A percentile compares a stretch with the other conserved stretches of the same genome.
These are phyloP conservation scores for Drosophila antonietae DNA, from an alignment of 2,888 invertebrate genomes.

Conservation along the genomic window DNA sequence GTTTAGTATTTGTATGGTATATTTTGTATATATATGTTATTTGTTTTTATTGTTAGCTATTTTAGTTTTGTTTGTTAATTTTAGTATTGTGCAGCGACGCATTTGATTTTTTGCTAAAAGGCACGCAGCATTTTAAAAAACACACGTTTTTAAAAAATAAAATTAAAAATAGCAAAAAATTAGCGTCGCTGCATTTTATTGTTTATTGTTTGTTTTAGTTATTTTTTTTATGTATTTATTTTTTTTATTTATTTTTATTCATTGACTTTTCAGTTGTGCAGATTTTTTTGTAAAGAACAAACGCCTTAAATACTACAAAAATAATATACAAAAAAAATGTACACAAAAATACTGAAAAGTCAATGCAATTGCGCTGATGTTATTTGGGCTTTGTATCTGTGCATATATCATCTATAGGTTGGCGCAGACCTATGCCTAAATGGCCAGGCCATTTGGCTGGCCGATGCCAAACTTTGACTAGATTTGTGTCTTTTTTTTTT, in stretches of 20 bases:
- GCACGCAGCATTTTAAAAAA: constrained; percentile 91
- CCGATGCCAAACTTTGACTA: constrained; percentile 45
- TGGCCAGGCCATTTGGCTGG: constrained; percentile 41
- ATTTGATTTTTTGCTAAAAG: constrained; percentile 92
- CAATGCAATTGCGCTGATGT: constrained; percentile 3
- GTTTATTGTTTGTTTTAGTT: constrained; percentile 4
- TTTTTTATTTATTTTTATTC: constrained; percentile 13
- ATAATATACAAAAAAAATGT: constrained; percentile 59
- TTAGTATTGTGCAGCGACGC: constrained; percentile 80
- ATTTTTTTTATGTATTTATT: constrained; percentile 1
- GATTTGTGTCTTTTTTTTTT: constrained; percentile 23
- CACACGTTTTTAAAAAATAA: constrained; percentile 79
- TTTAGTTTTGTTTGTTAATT: constrained; percentile 22
- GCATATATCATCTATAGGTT: constrained; percentile 31
- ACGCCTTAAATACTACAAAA: constrained; percentile 75
- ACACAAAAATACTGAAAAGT: constrained; percentile 7
- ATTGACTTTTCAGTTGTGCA: constrained; percentile 9
- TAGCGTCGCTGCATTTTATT: constrained; percentile 49
- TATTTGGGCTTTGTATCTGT: constrained; percentile 21
- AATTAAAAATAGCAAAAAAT: constrained; percentile 71
- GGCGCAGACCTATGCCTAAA: constrained; percentile 10
- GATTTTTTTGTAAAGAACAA: constrained; percentile 60
- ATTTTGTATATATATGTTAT: neutral
- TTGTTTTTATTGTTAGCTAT: constrained; percentile 18
- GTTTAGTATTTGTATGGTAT: constrained; percentile 18